Percentiles rank a stretch among this genome's conserved stretches.
Conservation (phyloP, 1,140 invertebrate genomes). For the Cherax destructor region DNA sequence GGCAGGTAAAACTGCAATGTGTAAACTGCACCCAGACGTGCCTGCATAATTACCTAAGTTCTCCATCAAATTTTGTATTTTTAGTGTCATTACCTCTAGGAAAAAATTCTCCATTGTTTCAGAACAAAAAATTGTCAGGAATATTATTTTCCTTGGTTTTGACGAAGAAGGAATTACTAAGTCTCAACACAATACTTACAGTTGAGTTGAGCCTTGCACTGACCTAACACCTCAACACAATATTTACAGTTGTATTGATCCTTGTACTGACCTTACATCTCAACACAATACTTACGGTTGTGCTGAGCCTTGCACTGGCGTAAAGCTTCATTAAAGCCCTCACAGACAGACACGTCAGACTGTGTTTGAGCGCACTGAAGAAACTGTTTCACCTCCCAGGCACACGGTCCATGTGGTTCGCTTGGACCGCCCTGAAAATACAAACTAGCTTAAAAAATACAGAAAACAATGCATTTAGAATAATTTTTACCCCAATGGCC, state of each 20-base stretch:
- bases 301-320: slow-evolving; percentile 83
- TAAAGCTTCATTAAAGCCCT: slow-evolving; percentile 94
- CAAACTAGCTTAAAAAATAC: background rate
- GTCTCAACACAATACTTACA: slow-evolving; percentile 15
- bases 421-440: slow-evolving; percentile 70
- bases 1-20: too few relatives aligned
- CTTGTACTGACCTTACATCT: slow-evolving; percentile 85
- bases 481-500: too few relatives aligned
- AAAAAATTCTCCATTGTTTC: too few relatives aligned
- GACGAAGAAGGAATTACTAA: too few relatives aligned
- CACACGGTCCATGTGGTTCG: slow-evolving; percentile 83
- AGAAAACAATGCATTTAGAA: too few relatives aligned
- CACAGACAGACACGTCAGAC: slow-evolving; percentile 88
- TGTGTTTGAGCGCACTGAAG: slow-evolving; percentile 91
- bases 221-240: slow-evolving; percentile 79
- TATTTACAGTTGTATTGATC: slow-evolving; percentile 20
- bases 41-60: too few relatives aligned
- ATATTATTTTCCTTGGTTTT: too few relatives aligned
- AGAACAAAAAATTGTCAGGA: too few relatives aligned
- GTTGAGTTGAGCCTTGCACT: slow-evolving; percentile 80
- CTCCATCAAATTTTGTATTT: too few relatives aligned
- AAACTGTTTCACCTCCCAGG: slow-evolving; percentile 93
- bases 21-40: too few relatives aligned
- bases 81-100: too few relatives aligned
- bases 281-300: background rate